phyloP scores from a whole-genome alignment of 2,113 vertebrate genomes.

The Eupsittula cactorum region DNA sequence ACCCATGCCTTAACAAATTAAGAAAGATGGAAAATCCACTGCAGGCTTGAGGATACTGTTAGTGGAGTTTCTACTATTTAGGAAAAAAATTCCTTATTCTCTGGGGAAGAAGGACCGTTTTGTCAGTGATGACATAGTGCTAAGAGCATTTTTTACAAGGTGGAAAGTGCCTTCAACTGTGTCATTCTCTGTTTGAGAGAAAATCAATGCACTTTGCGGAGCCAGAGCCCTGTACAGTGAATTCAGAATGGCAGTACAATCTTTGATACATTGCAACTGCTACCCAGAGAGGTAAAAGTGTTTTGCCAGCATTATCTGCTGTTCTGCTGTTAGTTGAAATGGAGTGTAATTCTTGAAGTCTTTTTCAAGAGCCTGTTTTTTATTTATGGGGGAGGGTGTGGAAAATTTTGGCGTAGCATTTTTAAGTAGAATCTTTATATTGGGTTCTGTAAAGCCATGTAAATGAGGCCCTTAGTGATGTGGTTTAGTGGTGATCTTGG shows the following conservation, averaged over 20 bases:
- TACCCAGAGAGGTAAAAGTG: not conserved
- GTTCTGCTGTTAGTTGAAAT: not conserved
- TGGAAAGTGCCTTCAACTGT: not conserved
- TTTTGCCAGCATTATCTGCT: not conserved
- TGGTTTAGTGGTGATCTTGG: too few relatives aligned
- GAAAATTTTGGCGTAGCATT: not conserved
- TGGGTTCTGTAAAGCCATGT: too few relatives aligned
- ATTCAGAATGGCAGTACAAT: not conserved
- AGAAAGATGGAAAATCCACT: not conserved
- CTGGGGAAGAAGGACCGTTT: not conserved
- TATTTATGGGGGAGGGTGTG: not conserved
- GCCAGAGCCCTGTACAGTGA: not conserved
- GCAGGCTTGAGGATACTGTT: not conserved
- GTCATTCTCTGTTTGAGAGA: not conserved
- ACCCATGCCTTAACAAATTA: not conserved
- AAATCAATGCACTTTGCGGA: not conserved
- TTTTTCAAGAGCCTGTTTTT: not conserved
- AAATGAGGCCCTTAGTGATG: too few relatives aligned
- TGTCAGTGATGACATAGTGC: not conserved
- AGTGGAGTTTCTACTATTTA: not conserved
- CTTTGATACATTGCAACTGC: not conserved
- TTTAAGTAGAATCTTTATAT: not conserved
- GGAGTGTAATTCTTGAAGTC: not conserved
- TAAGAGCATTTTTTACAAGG: not conserved
- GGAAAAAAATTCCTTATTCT: not conserved